Conservation (phyloP, 1,140 invertebrate species). For the Meloidogyne exigua region DNA sequence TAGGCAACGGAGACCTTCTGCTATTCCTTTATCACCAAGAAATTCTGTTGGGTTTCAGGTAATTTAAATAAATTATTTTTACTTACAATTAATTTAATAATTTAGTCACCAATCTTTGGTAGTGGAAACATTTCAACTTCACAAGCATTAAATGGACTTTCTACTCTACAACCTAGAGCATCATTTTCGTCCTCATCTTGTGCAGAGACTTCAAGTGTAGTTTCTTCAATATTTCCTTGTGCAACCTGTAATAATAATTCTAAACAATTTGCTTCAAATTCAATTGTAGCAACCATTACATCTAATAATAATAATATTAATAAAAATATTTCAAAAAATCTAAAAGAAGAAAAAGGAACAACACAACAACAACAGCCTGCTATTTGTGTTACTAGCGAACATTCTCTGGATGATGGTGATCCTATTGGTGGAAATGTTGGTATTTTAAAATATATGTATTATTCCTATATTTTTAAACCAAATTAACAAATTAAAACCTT, state of each 20-base stretch:
- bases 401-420: constrained; percentile 54
- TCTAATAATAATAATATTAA: constrained; percentile 6
- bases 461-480: too few relatives aligned
- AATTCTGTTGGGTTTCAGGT: constrained; percentile 64
- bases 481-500: too few relatives aligned
- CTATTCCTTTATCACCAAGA: constrained; percentile 61
- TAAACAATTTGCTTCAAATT: constrained; percentile 1
- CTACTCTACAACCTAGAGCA: not conserved
- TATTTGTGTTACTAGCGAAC: constrained; percentile 58
- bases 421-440: constrained; percentile 60
- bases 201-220: constrained; percentile 4
- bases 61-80: constrained; percentile 37
- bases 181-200: not conserved
- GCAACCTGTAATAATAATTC: constrained; percentile 9
- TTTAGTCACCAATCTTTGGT: constrained; percentile 1
- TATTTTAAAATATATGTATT: not conserved
- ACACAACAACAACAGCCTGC: constrained; percentile 43
- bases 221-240: constrained; percentile 15
- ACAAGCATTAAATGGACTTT: constrained; percentile 16
- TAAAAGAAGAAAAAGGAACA: constrained; percentile 7
- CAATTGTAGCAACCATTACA: not conserved
- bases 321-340: constrained; percentile 13
- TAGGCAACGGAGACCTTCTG: constrained; percentile 61
- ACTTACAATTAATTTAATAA: too few relatives aligned
- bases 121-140: not conserved